Percentiles rank a stretch among this genome's conserved stretches.
Conservation (phyloP, 2,113 vertebrate genomes). For the Ptyas mucosa region DNA sequence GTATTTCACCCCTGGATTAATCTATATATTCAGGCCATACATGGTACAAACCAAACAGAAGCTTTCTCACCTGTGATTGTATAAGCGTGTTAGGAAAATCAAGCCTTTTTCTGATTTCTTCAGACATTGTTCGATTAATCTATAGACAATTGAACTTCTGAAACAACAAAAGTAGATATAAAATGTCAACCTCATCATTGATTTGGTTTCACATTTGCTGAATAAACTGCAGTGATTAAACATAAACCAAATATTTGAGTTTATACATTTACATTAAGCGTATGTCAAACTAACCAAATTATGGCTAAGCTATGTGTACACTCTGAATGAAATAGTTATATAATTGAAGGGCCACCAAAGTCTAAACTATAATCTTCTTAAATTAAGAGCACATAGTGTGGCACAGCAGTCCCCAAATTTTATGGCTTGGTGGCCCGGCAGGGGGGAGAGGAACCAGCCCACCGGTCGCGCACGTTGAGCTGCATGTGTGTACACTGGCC, state of each 20-base stretch:
- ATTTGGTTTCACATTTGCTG: neutral
- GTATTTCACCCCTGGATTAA: neutral
- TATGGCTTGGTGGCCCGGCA: no score
- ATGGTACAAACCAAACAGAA: constrained; percentile 11
- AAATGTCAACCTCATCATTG: neutral
- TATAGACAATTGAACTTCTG: constrained; percentile 47
- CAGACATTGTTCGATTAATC: constrained; percentile 70
- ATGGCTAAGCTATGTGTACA: neutral
- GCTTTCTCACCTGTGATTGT: constrained; percentile 85
- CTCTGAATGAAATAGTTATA: neutral
- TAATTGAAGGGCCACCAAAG: no score
- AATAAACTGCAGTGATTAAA: neutral
- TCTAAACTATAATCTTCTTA: neutral
- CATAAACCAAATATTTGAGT: neutral
- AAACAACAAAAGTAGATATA: constrained; percentile 22
- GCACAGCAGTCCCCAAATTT: no score
- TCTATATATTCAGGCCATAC: neutral
- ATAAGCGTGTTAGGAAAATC: constrained; percentile 87
- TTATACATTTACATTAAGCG: neutral
- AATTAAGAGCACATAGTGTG: neutral
- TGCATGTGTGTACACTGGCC: neutral
- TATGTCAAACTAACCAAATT: neutral
- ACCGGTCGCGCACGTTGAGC: neutral
- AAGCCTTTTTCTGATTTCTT: constrained; percentile 82
- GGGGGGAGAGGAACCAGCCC: neutral